phyloP scores from a whole-genome alignment of 2,888 invertebrate genomes.

The Hofmannophila pseudospretella region DNA sequence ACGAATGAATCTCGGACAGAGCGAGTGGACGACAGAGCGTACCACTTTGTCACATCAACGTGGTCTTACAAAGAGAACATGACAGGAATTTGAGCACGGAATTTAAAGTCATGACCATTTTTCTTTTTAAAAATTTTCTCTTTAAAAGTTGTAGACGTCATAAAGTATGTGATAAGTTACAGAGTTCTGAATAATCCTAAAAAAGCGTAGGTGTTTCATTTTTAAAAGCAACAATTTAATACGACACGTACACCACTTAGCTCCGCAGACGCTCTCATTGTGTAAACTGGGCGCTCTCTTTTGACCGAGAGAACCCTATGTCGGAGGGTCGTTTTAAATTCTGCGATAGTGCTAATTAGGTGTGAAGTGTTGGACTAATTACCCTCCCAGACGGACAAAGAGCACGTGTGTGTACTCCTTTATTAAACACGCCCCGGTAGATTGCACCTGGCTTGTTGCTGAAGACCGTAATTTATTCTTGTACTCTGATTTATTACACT shows the following conservation, averaged over 20 bases:
- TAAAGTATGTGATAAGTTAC: too few species aligned
- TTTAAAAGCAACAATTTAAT: conserved; percentile 13
- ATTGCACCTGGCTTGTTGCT: conserved; percentile 27
- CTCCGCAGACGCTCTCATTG: conserved; percentile 23
- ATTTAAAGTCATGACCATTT: neutral
- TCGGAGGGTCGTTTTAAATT: conserved; percentile 37
- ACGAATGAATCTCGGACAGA: conserved; percentile 15
- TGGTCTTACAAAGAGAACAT: conserved; percentile 8
- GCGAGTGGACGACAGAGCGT: conserved; percentile 12
- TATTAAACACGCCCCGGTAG: conserved; percentile 29
- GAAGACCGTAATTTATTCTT: conserved; percentile 10
- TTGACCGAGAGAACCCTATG: conserved; percentile 18
- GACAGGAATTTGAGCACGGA: neutral
- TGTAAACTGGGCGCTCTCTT: conserved; percentile 28
- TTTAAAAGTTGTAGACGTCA: too few species aligned
- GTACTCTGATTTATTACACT: conserved; percentile 12
- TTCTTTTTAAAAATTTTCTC: neutral
- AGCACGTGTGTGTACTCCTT: conserved; percentile 29
- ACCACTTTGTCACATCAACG: conserved; percentile 24
- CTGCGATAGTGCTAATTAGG: conserved; percentile 45
- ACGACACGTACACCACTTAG: conserved; percentile 13
- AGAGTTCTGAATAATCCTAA: neutral
- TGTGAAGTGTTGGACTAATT: conserved; percentile 48
- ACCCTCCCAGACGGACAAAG: conserved; percentile 35
- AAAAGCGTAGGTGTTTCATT: neutral